phyloP scores from a whole-genome alignment of 2,113 vertebrate species.

The Turdus rufiventris region DNA sequence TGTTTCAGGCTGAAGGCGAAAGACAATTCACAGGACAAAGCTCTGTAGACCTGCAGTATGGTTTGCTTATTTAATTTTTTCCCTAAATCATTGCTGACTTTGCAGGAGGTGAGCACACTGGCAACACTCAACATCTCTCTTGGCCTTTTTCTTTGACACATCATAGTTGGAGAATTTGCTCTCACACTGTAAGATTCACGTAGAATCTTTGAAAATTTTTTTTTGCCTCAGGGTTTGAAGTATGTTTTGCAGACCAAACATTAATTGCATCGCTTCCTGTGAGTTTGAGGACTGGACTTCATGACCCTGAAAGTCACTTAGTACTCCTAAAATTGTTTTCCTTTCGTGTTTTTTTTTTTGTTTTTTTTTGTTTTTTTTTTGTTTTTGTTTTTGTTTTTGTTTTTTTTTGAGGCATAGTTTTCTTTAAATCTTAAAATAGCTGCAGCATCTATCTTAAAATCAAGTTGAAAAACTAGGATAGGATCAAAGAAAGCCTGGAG shows the following conservation, averaged over 20 bases:
- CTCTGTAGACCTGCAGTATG: neutral
- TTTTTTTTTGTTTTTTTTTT: neutral
- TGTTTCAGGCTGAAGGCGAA: neutral
- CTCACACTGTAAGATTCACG: neutral
- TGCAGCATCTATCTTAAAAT: neutral
- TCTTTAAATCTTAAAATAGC: slow-evolving; percentile 7
- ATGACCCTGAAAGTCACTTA: neutral
- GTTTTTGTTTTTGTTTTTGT: neutral
- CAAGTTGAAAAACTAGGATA: neutral
- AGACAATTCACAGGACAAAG: neutral
- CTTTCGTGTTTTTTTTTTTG: neutral
- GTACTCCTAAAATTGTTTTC: neutral
- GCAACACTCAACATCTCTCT: neutral
- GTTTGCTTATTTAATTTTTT: neutral
- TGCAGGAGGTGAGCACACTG: neutral
- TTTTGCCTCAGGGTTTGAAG: neutral
- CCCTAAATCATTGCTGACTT: neutral
- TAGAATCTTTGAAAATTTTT: neutral
- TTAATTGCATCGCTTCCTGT: neutral
- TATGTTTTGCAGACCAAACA: neutral
- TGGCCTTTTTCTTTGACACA: neutral
- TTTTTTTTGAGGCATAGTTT: neutral
- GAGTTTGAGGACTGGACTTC: neutral
- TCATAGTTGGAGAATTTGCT: neutral
- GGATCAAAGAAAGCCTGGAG: neutral